Evolutionary conservation across 2,797 vertebrate species (phyloP).

Genomic region (Centropyge bicolor): DNA sequence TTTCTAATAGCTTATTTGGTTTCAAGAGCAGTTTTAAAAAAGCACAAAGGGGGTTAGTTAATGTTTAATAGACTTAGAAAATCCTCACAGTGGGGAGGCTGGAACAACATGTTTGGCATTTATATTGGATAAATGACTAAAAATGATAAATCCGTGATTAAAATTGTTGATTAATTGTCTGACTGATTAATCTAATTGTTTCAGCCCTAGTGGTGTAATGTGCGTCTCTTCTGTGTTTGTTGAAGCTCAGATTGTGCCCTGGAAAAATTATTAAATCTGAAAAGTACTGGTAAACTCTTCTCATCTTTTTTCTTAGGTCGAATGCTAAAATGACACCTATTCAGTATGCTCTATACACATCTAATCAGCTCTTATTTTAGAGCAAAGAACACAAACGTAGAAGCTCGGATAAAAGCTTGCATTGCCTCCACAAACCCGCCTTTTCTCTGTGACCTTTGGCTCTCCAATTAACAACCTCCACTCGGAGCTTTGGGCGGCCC

Average conservation of each 20-base stretch:
- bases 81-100: neutral
- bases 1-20: neutral
- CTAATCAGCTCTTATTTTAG: constrained; percentile 19
- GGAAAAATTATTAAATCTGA: neutral
- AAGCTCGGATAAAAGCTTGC: constrained; percentile 30
- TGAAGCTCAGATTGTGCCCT: neutral
- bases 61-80: neutral
- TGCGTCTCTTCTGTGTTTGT: neutral
- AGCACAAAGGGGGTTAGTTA: neutral
- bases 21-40: neutral
- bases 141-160: neutral
- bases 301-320: neutral
- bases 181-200: neutral
- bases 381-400: constrained; percentile 10
- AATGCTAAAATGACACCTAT: neutral
- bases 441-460: constrained; percentile 61
- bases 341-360: neutral
- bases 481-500: constrained; percentile 46
- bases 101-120: neutral
- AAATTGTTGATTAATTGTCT: neutral
- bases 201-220: neutral
- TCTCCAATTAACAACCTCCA: constrained; percentile 66
- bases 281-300: neutral
- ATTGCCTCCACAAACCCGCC: neutral
- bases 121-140: neutral